These are phyloP conservation scores for Adelognathus sp. DNA, from an alignment of 2,888 invertebrate species.

Conservation along the genomic window DNA sequence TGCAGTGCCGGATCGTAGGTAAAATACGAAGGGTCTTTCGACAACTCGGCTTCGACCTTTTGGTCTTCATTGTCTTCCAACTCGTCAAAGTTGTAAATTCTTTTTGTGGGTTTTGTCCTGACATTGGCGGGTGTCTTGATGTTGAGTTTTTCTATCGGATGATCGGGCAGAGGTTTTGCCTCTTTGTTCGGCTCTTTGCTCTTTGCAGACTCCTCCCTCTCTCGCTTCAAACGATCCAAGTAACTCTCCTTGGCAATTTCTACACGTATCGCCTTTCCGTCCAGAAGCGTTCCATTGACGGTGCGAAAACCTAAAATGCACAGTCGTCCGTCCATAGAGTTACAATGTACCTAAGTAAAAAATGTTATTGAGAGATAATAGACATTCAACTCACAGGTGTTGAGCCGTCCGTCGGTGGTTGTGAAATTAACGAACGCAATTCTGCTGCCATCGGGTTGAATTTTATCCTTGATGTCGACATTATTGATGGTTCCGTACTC, in stretches of 20 bases:
- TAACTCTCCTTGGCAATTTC: constrained; percentile 67
- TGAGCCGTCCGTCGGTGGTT: constrained; percentile 59
- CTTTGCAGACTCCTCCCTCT: constrained; percentile 57
- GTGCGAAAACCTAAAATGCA: constrained; percentile 59
- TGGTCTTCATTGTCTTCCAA: neutral
- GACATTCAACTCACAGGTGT: constrained; percentile 58
- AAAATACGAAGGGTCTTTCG: neutral
- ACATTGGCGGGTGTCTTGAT: constrained; percentile 31
- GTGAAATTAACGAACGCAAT: constrained; percentile 65
- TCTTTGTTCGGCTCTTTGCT: neutral
- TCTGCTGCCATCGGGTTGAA: constrained; percentile 55
- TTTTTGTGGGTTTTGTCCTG: constrained; percentile 33
- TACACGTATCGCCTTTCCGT: constrained; percentile 55
- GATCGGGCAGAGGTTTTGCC: neutral
- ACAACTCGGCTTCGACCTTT: neutral
- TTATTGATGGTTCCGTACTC: constrained; percentile 61
- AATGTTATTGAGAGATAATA: neutral
- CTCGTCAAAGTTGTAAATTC: constrained; percentile 46
- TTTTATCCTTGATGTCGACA: constrained; percentile 65
- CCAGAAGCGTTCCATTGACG: constrained; percentile 51
- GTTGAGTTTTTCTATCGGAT: constrained; percentile 38
- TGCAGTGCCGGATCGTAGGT: constrained; percentile 30
- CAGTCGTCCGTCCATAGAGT: no score
- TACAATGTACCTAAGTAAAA: neutral
- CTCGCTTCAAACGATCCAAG: constrained; percentile 64